Evolutionary conservation across 2,113 vertebrate genomes (phyloP), one percentile per base, ranked within the genome.

Genomic region (Phrynosoma platyrhinos): DNA sequence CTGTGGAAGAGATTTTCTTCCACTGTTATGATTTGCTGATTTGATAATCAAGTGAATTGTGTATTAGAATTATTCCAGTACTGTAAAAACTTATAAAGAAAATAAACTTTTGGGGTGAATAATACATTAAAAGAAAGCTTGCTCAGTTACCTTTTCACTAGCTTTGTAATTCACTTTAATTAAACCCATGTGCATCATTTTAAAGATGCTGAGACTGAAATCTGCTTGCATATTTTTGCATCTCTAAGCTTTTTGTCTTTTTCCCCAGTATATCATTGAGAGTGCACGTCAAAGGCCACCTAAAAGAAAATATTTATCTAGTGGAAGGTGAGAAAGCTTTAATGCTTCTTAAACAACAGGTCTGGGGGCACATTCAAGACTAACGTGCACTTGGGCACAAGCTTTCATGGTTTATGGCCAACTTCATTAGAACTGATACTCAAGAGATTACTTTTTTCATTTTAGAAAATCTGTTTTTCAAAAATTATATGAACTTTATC

Each of bases 401-500:
- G 20, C 13, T 64, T 64, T 81, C 64, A 5, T 69, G 23, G 23
- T 7, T 25, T 69, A 27, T 27, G 66, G 66, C 20, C 88, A 90
- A 92, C 1, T 87, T 93, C 83, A 1, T 62, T 62, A 16, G 13
- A 62, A 6, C 27, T 62, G 82, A 68, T 42, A 32, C 90, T 82
- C 87, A 5, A 83, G 83, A 20, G 86, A 92, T 9, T 93, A 94
- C 94, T 82, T 90, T 92, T 20, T 52, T 58, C 1, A 91, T 96
- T 96, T 91, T 95, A 98, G 98, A 95, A 99, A 99, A 96, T 99
- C 98, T 93, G 95, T 99, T 90, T 98, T 99, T 97, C 99, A 99
- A 96, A 99, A 99, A 94, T 98, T 99, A 85, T 98, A 99, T 97
- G 99, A 99, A 95, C 95, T 99, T 53, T 99, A 99, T 95, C 97